Percentiles rank a stretch among this genome's conserved stretches.
Conservation (phyloP, 2,888 invertebrate genomes). For the Metalampra italica region DNA sequence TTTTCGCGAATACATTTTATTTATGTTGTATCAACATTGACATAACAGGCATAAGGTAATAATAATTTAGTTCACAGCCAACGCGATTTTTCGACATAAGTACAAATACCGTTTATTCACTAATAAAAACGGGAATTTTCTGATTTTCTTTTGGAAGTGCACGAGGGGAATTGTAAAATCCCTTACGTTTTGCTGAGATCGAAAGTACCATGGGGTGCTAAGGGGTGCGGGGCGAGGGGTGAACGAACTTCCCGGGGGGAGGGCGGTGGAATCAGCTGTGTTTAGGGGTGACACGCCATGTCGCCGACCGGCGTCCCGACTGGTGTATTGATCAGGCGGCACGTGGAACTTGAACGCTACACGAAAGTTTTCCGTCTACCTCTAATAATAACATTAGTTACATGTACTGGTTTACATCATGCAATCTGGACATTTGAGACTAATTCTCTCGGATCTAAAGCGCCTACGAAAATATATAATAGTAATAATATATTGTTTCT, state of each 20-base stretch:
- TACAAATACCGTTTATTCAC: too few relatives aligned
- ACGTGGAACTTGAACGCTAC: slow-evolving; percentile 48
- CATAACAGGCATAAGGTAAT: slow-evolving; percentile 1
- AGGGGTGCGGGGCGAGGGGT: slow-evolving; percentile 47
- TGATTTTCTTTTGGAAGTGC: slow-evolving; percentile 27
- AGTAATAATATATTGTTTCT: too few relatives aligned
- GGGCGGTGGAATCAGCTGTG: slow-evolving; percentile 70
- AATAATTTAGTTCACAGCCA: slow-evolving; percentile 30
- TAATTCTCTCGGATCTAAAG: too few relatives aligned
- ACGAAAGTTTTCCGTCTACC: not conserved
- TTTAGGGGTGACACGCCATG: slow-evolving; percentile 68
- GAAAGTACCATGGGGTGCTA: slow-evolving; percentile 48
- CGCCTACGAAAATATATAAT: too few relatives aligned
- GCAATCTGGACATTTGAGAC: not conserved
- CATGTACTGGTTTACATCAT: not conserved
- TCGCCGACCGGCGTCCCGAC: slow-evolving; percentile 70
- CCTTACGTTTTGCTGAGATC: slow-evolving; percentile 38
- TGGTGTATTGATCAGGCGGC: slow-evolving; percentile 72
- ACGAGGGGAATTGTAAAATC: slow-evolving; percentile 24
- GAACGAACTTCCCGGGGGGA: slow-evolving; percentile 55
- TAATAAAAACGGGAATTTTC: slow-evolving; percentile 17
- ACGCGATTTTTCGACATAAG: slow-evolving; percentile 32
- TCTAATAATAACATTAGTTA: not conserved
- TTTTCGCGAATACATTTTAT: slow-evolving; percentile 53
- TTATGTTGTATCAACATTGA: slow-evolving; percentile 12